Evolutionary conservation across 30 jellyfish, hydroid and myxozoan species (phyloP), one percentile per base, ranked within the genome.

Genomic region (Pseudorhiza aurosa): DNA sequence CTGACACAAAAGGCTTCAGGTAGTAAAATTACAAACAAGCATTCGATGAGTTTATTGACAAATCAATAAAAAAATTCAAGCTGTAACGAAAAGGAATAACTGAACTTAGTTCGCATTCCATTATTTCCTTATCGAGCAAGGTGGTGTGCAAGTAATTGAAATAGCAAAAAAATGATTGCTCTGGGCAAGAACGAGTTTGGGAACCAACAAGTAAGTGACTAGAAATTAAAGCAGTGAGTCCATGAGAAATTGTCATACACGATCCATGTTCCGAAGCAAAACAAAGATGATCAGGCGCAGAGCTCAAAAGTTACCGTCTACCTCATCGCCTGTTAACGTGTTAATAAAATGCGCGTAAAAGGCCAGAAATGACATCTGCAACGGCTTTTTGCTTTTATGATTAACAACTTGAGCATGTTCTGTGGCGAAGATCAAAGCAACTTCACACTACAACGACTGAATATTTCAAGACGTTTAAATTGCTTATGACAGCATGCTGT

Each of bases 271-370:
- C 65, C 60, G 74, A 72, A 46, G 4, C 82, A 28, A n/a, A 60
- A 49, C 68, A 39, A 45, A 43, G 68, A n/a, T n/a, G 82, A 68
- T 68, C 43, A 39, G 28, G 82, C 36, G 65, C 82, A 68, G 82
- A 68, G 82, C 56, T 37, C 62, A 40, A 74, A 74, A 56, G 87
- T 31, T 11, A 58, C 87, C 87, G 87, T 74, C 67, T 10, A 22
- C 33, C 71, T 74, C 14, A 49, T 56, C 39, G 67, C 76, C 76
- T 33, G 64, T 49, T 42, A 39, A 33, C 55, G 72, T 74, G 87
- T 58, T 74, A 58, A 74, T 74, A 56, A 32, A 55, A 74, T 74
- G 87, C 87, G 87, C 87, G 87, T 68, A 74, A 74, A 74, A 74
- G 36, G 63, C n/a, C 35, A 21, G 28, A 58, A 19, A 40, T 68